Evolutionary conservation across 2,888 invertebrate genomes (phyloP).

Genomic region (Acanthosepion pharaonis): DNA sequence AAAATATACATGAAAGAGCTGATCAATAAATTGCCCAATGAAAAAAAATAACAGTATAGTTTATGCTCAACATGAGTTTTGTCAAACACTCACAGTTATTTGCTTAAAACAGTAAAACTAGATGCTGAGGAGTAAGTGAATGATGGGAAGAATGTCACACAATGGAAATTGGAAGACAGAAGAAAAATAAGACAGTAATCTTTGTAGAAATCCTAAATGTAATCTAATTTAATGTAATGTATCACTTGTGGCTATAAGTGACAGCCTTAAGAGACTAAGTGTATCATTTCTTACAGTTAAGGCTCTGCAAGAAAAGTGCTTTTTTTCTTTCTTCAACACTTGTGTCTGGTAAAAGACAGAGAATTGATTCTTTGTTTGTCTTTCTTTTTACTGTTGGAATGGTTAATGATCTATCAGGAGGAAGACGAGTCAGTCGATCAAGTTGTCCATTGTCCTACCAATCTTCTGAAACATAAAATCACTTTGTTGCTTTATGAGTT

Average conservation of each 20-base stretch:
- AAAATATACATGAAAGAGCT: too few relatives aligned
- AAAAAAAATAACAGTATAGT: too few relatives aligned
- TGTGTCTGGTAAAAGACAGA: background rate
- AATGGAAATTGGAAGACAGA: background rate
- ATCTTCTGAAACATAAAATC: background rate
- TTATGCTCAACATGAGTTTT: too few relatives aligned
- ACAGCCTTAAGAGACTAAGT: conserved; percentile 21
- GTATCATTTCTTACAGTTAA: background rate
- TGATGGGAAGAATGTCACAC: background rate
- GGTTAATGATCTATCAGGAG: background rate
- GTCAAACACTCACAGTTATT: too few relatives aligned
- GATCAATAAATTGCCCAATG: too few relatives aligned
- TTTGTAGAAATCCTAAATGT: conserved; percentile 33
- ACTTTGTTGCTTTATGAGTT: background rate
- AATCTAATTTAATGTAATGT: conserved; percentile 23
- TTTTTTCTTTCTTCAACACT: background rate
- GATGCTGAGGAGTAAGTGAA: too few relatives aligned
- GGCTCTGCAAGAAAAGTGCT: background rate
- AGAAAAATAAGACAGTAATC: background rate
- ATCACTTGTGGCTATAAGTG: conserved; percentile 2
- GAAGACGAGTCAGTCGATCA: background rate
- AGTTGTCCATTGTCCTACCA: background rate
- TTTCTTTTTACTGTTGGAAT: background rate
- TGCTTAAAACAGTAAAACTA: background rate
- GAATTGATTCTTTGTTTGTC: background rate